Percentiles rank a stretch among this genome's conserved stretches.
Evolutionary conservation across 2,113 vertebrate genomes (phyloP).

Genomic region (Anhinga rufa): DNA sequence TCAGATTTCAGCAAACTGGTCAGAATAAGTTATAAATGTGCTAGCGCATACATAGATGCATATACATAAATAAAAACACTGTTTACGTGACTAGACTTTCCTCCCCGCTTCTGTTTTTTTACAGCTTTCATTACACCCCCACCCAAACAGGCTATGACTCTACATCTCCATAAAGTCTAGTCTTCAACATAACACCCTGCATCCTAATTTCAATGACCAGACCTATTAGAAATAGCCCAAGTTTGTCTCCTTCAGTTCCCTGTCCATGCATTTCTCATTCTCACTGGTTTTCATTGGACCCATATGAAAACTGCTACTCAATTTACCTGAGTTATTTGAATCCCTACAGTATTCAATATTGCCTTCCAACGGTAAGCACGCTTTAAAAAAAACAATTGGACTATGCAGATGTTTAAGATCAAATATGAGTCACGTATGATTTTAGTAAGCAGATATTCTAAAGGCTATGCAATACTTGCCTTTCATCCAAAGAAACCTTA

Average conservation of each 20-base stretch:
- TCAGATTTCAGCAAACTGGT: not conserved
- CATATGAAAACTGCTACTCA: not conserved
- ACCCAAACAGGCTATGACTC: not conserved
- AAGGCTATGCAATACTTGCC: not conserved
- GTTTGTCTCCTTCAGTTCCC: not conserved
- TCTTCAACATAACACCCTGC: not conserved
- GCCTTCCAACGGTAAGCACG: not conserved
- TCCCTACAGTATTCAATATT: not conserved
- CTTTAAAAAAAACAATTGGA: not conserved
- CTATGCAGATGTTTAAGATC: not conserved
- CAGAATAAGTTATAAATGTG: not conserved
- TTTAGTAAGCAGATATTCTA: not conserved
- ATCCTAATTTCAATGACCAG: not conserved
- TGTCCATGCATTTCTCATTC: not conserved
- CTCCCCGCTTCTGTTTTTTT: not conserved
- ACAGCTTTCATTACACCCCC: not conserved
- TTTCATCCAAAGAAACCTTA: not conserved
- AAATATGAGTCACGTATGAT: not conserved
- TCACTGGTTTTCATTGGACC: not conserved
- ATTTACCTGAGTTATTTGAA: not conserved
- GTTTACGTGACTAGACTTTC: not conserved
- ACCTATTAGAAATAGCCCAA: not conserved
- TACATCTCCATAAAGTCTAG: not conserved
- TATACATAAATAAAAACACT: not conserved
- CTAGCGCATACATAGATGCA: not conserved